These are phyloP conservation scores for Acarapis woodi DNA, from an alignment of 1,140 invertebrate genomes.

Conservation along the genomic window DNA sequence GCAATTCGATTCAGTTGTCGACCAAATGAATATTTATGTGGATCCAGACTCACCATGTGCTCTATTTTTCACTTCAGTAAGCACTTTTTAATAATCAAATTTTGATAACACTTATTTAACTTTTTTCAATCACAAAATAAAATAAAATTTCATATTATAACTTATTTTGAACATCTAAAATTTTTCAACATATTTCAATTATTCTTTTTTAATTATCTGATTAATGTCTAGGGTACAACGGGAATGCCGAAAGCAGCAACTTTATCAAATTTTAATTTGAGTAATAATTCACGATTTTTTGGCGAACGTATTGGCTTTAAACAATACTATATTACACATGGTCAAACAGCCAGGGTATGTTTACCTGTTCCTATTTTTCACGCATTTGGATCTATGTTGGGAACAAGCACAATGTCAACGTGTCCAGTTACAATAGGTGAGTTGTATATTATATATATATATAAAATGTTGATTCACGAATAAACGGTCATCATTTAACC, in stretches of 20 bases:
- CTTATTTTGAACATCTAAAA: neutral
- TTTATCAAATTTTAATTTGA: conserved; percentile 43
- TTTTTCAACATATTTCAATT: neutral
- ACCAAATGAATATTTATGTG: neutral
- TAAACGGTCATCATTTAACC: too few relatives aligned
- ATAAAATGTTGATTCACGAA: neutral
- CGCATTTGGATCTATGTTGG: conserved; percentile 48
- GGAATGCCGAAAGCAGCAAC: conserved; percentile 61
- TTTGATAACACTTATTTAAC: neutral
- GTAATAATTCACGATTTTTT: conserved; percentile 51
- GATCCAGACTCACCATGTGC: neutral
- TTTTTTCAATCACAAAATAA: too few relatives aligned
- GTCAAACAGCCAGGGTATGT: conserved; percentile 23
- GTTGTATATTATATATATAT: neutral
- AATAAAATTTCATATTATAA: neutral
- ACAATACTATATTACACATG: conserved; percentile 12
- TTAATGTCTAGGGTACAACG: conserved; percentile 33
- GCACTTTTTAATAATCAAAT: neutral
- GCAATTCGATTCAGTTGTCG: neutral
- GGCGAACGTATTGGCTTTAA: conserved; percentile 26
- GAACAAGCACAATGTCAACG: conserved; percentile 21
- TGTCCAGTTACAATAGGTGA: neutral
- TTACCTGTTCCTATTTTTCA: conserved; percentile 71
- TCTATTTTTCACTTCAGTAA: neutral
- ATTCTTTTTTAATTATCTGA: neutral